Evolutionary conservation across 2,113 vertebrate genomes (phyloP).

Genomic region (Phylloscopus whistleri): DNA sequence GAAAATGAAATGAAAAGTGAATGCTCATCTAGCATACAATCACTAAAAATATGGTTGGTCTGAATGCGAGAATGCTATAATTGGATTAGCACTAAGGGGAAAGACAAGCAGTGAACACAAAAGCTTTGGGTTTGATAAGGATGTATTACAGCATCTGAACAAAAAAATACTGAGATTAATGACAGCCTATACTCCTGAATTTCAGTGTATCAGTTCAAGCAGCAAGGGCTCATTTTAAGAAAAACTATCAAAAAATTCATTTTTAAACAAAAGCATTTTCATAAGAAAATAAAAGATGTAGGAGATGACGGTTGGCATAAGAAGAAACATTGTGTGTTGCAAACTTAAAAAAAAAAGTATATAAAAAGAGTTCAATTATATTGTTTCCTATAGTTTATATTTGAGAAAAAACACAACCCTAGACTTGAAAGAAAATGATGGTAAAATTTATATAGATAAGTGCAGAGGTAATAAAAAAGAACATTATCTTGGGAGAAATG

Average conservation of each 20-base stretch:
- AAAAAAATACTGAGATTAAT: background rate
- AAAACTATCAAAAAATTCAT: background rate
- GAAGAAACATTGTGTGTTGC: background rate
- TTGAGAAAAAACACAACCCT: background rate
- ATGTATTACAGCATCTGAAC: background rate
- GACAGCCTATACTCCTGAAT: background rate
- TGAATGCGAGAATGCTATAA: background rate
- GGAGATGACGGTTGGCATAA: background rate
- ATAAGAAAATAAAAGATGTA: background rate
- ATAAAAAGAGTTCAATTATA: background rate
- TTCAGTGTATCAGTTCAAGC: background rate
- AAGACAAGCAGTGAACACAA: background rate
- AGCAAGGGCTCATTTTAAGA: background rate
- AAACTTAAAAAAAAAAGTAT: background rate
- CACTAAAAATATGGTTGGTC: background rate
- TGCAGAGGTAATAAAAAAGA: background rate
- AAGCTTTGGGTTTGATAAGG: background rate
- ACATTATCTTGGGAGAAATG: background rate
- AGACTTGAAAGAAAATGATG: background rate
- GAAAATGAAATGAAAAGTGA: background rate
- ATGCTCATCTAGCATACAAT: background rate
- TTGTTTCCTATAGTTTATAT: background rate
- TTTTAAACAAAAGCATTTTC: background rate
- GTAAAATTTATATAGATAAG: background rate
- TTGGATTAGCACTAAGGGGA: background rate